Evolutionary conservation across 2,113 vertebrate species (phyloP), one percentile per base, ranked within the genome.

Genomic region (Psettodes erumei): DNA sequence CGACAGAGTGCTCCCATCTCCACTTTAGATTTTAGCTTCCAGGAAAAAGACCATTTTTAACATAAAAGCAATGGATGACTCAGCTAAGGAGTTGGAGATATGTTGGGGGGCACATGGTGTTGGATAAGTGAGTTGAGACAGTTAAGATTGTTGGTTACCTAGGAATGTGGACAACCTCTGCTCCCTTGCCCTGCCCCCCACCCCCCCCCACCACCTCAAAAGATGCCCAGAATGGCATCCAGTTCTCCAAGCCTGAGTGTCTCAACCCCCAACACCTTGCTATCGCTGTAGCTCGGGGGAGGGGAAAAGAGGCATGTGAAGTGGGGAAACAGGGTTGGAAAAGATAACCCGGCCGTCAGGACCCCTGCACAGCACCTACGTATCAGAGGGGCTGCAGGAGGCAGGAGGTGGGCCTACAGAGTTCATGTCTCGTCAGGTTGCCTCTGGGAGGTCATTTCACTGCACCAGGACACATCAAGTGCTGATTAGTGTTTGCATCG

Each of bases 191-290:
- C 63, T 54, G 71, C 61, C 69, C 42, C 19, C 43, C 11, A 16
- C 50, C 69, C 69, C 53, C 58, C 77, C 65, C 93, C 89, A 89
- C 89, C 62, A 68, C 67, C 74, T 71, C 28, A 62, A 66, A 82
- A 58, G 67, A 61, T 78, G 68, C 67, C 71, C 68, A 60, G 86
- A 90, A 90, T 77, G 75, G 74, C 47, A 66, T 82, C 73, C 69
- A 72, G 71, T 76, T 79, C 81, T 73, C 71, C 25, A 25, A 81
- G 38, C 55, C 28, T 59, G 91, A 91, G 91, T 88, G 87, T 94
- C 93, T 93, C 91, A 91, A 84, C 90, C 86, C 91, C 92, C 2
- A 6, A 96, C 96, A 95, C 95, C 96, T 96, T 82, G 90, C 95
- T 96, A 98, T 98, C 96, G 2, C 45, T 23, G 62, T 19, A 37